Evolutionary conservation across 2,113 vertebrate species (phyloP).

Genomic region (Progne subis): DNA sequence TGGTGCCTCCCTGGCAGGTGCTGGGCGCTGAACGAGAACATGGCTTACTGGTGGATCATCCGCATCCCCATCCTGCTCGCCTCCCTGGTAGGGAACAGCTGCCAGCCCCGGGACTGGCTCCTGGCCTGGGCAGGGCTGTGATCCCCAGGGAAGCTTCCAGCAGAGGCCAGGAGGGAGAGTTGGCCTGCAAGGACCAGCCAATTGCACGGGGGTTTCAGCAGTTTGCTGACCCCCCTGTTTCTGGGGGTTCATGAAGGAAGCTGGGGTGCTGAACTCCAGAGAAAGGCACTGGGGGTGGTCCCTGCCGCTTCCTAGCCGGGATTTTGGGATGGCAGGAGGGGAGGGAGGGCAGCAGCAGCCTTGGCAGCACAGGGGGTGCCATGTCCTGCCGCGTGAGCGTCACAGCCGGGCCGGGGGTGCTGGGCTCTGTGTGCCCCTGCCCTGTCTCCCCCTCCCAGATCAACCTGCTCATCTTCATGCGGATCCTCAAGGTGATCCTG

Average conservation of each 20-base stretch:
- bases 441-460: conserved; percentile 22
- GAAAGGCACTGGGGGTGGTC: not conserved
- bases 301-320: not conserved
- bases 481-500: conserved; percentile 81
- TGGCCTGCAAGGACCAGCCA: not conserved
- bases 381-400: accelerated
- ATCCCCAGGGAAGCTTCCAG: not conserved
- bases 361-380: not conserved
- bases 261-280: not conserved
- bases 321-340: not conserved
- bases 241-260: accelerated
- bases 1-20: conserved; percentile 61
- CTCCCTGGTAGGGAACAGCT: conserved; percentile 70
- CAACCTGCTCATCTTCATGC: conserved; percentile 75
- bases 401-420: not conserved
- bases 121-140: accelerated
- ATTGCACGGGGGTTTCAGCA: not conserved
- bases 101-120: not conserved
- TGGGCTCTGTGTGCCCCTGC: not conserved
- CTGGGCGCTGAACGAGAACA: conserved; percentile 84
- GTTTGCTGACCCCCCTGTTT: not conserved
- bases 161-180: not conserved
- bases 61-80: conserved; percentile 82
- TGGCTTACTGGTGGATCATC: conserved; percentile 89
- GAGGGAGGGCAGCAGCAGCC: not conserved